Conservation (phyloP, 2,888 invertebrate species). For the Schizaphis graminum region DNA sequence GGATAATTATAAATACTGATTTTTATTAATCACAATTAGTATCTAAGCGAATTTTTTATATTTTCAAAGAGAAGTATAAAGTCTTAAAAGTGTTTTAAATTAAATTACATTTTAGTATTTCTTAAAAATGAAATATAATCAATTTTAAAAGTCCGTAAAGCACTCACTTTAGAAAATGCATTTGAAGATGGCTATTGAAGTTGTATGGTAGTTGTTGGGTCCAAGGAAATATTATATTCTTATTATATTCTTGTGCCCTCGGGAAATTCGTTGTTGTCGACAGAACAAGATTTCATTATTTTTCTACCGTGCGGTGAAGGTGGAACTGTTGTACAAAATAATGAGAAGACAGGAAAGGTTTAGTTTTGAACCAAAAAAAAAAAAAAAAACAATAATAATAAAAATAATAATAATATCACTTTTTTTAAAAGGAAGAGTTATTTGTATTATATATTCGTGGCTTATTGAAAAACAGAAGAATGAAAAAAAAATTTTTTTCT, state of each 20-base stretch:
- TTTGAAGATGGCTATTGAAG: neutral
- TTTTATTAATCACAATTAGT: neutral
- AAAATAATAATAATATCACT: neutral
- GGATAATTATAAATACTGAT: neutral
- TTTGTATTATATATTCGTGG: neutral
- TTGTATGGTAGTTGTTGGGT: neutral
- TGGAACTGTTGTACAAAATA: conserved; percentile 31
- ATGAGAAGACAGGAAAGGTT: conserved; percentile 28
- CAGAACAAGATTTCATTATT: conserved; percentile 47
- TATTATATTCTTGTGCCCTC: conserved; percentile 40
- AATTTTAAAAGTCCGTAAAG: neutral
- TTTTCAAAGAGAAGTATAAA: neutral
- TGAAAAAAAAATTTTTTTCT: neutral
- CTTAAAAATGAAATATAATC: conserved; percentile 20
- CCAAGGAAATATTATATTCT: conserved; percentile 43
- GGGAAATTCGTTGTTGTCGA: conserved; percentile 44
- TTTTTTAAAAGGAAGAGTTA: neutral
- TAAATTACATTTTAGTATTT: neutral
- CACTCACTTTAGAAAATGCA: conserved; percentile 28
- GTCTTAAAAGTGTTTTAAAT: neutral
- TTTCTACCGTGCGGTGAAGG: conserved; percentile 27
- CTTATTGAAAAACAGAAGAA: neutral
- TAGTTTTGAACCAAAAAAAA: conserved; percentile 38
- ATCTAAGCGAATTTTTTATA: neutral
- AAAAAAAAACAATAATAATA: conserved; percentile 28